Conservation (phyloP, 2,888 invertebrate genomes). For the Neoascia interrupta region DNA sequence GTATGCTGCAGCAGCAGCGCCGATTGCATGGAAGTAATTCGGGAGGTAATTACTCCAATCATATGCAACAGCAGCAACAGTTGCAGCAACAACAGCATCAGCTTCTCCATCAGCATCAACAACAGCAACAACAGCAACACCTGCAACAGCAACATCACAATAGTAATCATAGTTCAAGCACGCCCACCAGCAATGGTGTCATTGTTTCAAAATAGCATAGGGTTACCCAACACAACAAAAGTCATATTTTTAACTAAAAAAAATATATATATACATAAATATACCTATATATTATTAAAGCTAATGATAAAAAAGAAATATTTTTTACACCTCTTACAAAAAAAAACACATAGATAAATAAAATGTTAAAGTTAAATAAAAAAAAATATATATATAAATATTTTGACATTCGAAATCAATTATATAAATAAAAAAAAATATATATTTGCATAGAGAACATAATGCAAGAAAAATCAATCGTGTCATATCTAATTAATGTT, state of each 20-base stretch:
- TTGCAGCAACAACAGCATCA: slow-evolving; percentile 54
- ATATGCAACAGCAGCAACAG: slow-evolving; percentile 57
- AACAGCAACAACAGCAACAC: slow-evolving; percentile 61
- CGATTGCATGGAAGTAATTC: slow-evolving; percentile 36
- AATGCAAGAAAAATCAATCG: slow-evolving; percentile 64
- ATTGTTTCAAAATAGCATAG: slow-evolving; percentile 71
- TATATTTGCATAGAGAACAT: no score
- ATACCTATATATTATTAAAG: slow-evolving; percentile 30
- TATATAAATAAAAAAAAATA: slow-evolving; percentile 57
- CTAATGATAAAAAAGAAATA: slow-evolving; percentile 32
- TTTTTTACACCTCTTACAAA: slow-evolving; percentile 65
- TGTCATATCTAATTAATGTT: slow-evolving; percentile 70
- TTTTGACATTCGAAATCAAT: slow-evolving; percentile 65
- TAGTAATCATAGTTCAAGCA: slow-evolving; percentile 50
- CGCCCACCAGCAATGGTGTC: slow-evolving; percentile 69
- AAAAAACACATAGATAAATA: slow-evolving; percentile 60
- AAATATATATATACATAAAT: slow-evolving; percentile 32
- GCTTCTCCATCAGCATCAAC: slow-evolving; percentile 59
- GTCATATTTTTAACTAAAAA: slow-evolving; percentile 70
- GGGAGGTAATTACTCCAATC: slow-evolving; percentile 52
- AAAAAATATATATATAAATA: slow-evolving; percentile 44
- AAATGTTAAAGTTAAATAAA: slow-evolving; percentile 56
- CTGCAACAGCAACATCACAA: slow-evolving; percentile 60
- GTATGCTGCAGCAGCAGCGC: slow-evolving; percentile 55
- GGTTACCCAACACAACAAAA: slow-evolving; percentile 68